These are phyloP conservation scores for Nemopilema nomurai DNA, from an alignment of 30 jellyfish, hydroid and myxozoan genomes.

Conservation along the genomic window DNA sequence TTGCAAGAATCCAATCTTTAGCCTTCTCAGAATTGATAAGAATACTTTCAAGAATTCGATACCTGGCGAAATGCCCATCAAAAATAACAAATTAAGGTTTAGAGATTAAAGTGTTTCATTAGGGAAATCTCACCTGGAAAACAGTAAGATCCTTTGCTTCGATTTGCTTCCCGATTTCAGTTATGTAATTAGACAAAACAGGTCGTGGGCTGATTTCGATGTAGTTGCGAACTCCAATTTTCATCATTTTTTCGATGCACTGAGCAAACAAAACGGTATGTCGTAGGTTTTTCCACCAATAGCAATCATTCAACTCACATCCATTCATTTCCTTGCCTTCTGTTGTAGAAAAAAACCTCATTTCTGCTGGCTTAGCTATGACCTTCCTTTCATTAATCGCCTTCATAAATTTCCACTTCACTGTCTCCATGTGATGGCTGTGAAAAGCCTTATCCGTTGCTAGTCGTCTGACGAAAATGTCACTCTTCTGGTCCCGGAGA, in stretches of 20 bases:
- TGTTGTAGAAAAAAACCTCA: conserved; percentile 26
- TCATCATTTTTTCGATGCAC: conserved; percentile 23
- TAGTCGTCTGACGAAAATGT: conserved; percentile 13
- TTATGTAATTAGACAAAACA: conserved; percentile 29
- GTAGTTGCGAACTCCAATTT: conserved; percentile 1
- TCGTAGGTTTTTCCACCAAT: conserved; percentile 61
- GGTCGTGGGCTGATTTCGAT: conserved; percentile 65
- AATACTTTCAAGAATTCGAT: too few relatives aligned
- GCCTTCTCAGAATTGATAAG: neutral
- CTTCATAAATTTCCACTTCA: conserved; percentile 20
- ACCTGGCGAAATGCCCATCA: too few relatives aligned
- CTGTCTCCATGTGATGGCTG: conserved; percentile 65
- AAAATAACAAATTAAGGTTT: too few relatives aligned
- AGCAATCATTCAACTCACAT: conserved; percentile 2
- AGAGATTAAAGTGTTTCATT: too few relatives aligned
- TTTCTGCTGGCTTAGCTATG: conserved; percentile 19
- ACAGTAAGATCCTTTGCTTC: conserved; percentile 31
- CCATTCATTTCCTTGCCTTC: conserved; percentile 38
- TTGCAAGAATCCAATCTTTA: neutral
- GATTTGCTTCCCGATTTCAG: conserved; percentile 26
- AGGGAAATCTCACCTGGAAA: conserved; percentile 28
- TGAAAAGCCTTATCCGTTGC: conserved; percentile 59
- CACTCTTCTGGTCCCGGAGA: neutral
- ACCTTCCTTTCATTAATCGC: conserved; percentile 12
- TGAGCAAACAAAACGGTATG: conserved; percentile 31